A percentile compares a stretch with the other conserved stretches of the same genome.
Evolutionary conservation across 2,113 vertebrate species (phyloP).

Genomic region (Heliornis fulica): DNA sequence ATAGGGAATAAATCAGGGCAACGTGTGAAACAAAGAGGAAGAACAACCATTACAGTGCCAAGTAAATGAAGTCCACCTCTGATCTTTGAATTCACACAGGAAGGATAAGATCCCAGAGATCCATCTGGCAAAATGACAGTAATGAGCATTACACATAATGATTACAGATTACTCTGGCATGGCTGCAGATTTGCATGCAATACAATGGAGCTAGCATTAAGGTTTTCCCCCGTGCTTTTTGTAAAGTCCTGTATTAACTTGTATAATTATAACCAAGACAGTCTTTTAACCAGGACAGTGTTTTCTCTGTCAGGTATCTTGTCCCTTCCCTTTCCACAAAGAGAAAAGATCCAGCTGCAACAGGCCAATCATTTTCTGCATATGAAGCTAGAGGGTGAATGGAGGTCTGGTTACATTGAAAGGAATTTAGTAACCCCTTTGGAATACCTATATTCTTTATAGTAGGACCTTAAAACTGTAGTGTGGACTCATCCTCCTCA

Average conservation of each 20-base stretch:
- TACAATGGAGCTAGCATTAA: not conserved
- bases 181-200: not conserved
- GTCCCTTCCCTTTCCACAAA: too few relatives aligned
- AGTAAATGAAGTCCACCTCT: slow-evolving; percentile 19
- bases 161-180: slow-evolving; percentile 4
- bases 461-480: not conserved
- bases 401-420: not conserved
- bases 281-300: not conserved
- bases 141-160: not conserved
- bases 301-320: not conserved
- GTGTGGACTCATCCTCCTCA: not conserved
- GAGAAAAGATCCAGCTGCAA: not conserved
- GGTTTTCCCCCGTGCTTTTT: not conserved
- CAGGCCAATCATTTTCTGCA: not conserved
- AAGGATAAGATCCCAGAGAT: not conserved
- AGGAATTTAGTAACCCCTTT: not conserved
- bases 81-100: slow-evolving; percentile 1
- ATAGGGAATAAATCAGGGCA: not conserved
- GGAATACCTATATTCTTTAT: not conserved
- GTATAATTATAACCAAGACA: not conserved
- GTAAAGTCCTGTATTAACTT: not conserved
- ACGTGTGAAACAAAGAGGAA: not conserved
- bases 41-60: not conserved
- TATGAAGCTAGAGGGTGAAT: not conserved
- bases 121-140: slow-evolving; percentile 30